Percentiles rank a stretch among this genome's conserved stretches.
phyloP scores from a whole-genome alignment of 2,797 vertebrate species.

The Mus caroli region DNA sequence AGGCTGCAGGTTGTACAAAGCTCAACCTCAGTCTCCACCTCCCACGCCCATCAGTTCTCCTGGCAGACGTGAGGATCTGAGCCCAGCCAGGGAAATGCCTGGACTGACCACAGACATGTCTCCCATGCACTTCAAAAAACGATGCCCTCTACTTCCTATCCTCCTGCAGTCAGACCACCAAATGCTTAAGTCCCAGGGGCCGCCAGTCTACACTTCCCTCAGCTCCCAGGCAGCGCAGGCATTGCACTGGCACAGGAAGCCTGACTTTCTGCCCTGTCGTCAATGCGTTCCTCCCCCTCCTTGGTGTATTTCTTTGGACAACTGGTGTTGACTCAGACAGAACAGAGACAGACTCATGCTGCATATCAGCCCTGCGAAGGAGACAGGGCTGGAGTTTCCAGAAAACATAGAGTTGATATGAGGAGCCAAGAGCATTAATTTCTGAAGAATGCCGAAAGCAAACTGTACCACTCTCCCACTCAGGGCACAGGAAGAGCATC shows the following conservation, averaged over 20 bases:
- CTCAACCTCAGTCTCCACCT: background rate
- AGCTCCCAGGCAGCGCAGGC: background rate
- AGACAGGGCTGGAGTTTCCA: background rate
- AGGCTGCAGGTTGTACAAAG: background rate
- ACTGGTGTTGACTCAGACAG: background rate
- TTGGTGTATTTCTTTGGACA: background rate
- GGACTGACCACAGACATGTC: background rate
- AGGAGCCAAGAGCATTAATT: background rate
- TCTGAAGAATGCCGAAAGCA: constrained; percentile 38
- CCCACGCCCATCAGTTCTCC: background rate
- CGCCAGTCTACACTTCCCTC: background rate
- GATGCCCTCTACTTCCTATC: background rate
- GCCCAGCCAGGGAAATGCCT: background rate
- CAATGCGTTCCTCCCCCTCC: background rate
- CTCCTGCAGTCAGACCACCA: background rate
- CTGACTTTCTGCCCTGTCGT: background rate
- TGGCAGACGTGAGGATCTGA: background rate
- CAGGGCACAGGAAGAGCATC: background rate
- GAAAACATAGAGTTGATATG: background rate
- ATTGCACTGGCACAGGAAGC: background rate
- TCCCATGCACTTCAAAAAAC: background rate
- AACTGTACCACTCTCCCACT: background rate
- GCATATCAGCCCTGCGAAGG: background rate
- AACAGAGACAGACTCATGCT: background rate
- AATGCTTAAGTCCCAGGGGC: background rate